These are phyloP conservation scores for Bilobella aurantiaca DNA, from an alignment of 1,140 invertebrate genomes.

Conservation along the genomic window DNA sequence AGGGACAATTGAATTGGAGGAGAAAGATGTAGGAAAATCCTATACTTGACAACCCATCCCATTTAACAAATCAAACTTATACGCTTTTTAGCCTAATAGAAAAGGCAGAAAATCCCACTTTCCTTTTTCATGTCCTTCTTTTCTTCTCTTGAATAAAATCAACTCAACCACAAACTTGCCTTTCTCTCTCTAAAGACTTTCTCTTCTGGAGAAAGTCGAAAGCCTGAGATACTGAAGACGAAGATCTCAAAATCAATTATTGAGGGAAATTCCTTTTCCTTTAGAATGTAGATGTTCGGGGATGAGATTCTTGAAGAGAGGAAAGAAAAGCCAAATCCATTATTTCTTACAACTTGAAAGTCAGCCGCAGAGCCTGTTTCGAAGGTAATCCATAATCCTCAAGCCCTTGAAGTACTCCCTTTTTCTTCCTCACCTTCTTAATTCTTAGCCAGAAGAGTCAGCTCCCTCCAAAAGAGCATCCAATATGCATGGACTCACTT, in stretches of 20 bases:
- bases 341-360: no score
- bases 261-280: not conserved
- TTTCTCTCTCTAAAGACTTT: not conserved
- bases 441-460: not conserved
- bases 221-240: not conserved
- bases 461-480: not conserved
- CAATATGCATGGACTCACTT: conserved; percentile 1
- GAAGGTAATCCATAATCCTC: not conserved
- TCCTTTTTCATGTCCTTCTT: not conserved
- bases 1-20: not conserved
- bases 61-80: conserved; percentile 24
- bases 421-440: not conserved
- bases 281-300: not conserved
- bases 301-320: no score
- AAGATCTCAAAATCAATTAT: conserved; percentile 3
- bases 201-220: not conserved
- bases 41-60: conserved; percentile 20
- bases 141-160: not conserved
- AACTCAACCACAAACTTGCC: not conserved
- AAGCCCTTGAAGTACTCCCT: not conserved
- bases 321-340: no score
- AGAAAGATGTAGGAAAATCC: not conserved
- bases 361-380: no score
- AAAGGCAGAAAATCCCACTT: not conserved
- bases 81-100: not conserved